Base-by-base conservation (phyloP, 92 coral and sea anemone genomes). In the Phenganax marumi region DNA sequence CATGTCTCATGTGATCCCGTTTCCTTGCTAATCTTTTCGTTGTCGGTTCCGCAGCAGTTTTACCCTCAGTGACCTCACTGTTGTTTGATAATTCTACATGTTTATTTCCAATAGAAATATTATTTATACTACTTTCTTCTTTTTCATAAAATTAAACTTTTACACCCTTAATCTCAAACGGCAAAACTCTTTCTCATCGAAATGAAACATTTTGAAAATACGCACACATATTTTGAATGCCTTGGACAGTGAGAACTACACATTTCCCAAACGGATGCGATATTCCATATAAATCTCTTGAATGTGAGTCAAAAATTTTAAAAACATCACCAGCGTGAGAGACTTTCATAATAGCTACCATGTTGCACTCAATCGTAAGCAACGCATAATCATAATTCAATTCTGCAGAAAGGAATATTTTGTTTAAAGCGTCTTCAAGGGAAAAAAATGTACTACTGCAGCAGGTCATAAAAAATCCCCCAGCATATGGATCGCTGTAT, bases 161-260 rank as follows among this genome's bases (percentile, higher is more conserved):
- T n/a, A 43, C 75, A 43, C 75, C 75, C 19, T 70, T 70, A 70
- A 70, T 70, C 10, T 70, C 75, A 70, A 70, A 46, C 12, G 53
- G 75, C 19, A 70, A 70, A 70, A 24, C 8, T 57, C 75, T 53
- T 39, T 46, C n/a, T n/a, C n/a, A n/a, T n/a, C n/a, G 75, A 70
- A 53, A 19, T 16, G 75, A 70, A 39, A 9, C 75, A 70, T 70
- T 70, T 39, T 70, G 75, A 70, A 70, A 70, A 70, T 70, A 70
- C 43, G 46, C 46, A 24, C 26, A 51, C 75, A 70, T 12, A 53
- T 70, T 70, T 70, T 39, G 75, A 70, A 66, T 66, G 46, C 75
- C 52, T 33, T 70, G 17, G 17, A 39, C 43, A 7, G 21, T 39
- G 12, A 70, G 17, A 51, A 70, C 6, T n/a, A 70, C 75, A 70